phyloP scores from a whole-genome alignment of 2,797 vertebrate genomes.

The Falco cherrug region DNA sequence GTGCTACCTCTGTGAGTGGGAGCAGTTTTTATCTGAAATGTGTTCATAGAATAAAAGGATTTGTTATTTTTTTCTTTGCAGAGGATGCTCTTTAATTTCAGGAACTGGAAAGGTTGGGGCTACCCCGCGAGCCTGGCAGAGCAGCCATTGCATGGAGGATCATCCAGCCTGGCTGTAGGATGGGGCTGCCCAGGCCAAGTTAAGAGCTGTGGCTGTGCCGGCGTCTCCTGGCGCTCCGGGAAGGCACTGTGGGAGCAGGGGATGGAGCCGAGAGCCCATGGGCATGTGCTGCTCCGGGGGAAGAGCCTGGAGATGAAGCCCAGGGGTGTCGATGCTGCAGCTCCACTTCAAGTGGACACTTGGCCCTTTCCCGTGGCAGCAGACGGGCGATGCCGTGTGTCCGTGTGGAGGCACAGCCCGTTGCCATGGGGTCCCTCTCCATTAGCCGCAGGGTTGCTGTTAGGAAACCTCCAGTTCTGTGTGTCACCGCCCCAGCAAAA shows the following conservation, averaged over 20 bases:
- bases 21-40: not conserved
- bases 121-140: not conserved
- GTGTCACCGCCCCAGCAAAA: not conserved
- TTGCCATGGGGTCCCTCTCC: not conserved
- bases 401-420: not conserved
- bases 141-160: not conserved
- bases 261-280: not conserved
- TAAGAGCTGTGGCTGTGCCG: not conserved
- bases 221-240: accelerated
- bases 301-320: not conserved
- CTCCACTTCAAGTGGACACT: accelerated
- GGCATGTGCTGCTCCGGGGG: not conserved
- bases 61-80: not conserved
- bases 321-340: not conserved
- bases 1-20: not conserved
- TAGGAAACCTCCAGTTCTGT: not conserved
- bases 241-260: not conserved
- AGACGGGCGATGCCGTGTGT: not conserved
- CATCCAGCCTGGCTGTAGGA: not conserved
- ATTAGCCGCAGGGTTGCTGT: not conserved
- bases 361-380: not conserved
- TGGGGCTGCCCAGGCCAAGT: accelerated
- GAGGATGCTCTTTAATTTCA: not conserved
- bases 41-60: not conserved
- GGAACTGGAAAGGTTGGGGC: not conserved